A percentile compares a stretch with the other conserved stretches of the same genome.
Evolutionary conservation across 2,888 invertebrate species (phyloP).

Genomic region (Achlya flavicornis): DNA sequence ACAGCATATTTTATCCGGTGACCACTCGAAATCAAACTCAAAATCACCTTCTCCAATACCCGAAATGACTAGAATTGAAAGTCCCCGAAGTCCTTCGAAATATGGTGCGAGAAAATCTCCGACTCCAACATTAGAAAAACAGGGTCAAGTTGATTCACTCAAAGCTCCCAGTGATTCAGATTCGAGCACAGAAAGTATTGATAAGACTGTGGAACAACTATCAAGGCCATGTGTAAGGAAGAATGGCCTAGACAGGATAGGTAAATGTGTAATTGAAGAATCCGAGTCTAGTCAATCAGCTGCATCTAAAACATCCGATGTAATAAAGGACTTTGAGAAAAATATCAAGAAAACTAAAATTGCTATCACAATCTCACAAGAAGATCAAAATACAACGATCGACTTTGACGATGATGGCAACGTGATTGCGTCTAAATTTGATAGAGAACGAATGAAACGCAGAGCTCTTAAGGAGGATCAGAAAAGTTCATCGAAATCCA

Average conservation of each 20-base stretch:
- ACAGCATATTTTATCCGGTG: constrained; percentile 74
- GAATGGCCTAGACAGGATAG: constrained; percentile 69
- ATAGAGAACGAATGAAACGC: constrained; percentile 72
- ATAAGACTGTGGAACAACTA: constrained; percentile 77
- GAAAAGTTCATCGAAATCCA: constrained; percentile 85
- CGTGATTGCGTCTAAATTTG: constrained; percentile 75
- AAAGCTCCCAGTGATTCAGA: constrained; percentile 85
- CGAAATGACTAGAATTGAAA: constrained; percentile 73
- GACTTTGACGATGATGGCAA: constrained; percentile 81
- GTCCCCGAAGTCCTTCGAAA: constrained; percentile 75
- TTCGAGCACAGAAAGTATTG: constrained; percentile 82
- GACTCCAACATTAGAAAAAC: constrained; percentile 86
- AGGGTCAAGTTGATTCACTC: constrained; percentile 81
- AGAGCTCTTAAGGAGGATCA: constrained; percentile 76
- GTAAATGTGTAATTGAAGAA: constrained; percentile 79
- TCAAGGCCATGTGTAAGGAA: constrained; percentile 78
- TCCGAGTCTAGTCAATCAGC: constrained; percentile 85
- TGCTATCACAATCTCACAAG: constrained; percentile 81
- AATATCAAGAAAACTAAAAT: constrained; percentile 80
- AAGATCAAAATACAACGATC: constrained; percentile 80
- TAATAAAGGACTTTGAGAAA: constrained; percentile 76
- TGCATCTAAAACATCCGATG: constrained; percentile 77
- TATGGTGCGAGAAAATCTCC: constrained; percentile 74
- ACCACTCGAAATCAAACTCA: constrained; percentile 77
- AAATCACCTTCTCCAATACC: constrained; percentile 71